Evolutionary conservation across 2,888 invertebrate genomes (phyloP), one percentile per base, ranked within the genome.

Genomic region (Biston betularia): DNA sequence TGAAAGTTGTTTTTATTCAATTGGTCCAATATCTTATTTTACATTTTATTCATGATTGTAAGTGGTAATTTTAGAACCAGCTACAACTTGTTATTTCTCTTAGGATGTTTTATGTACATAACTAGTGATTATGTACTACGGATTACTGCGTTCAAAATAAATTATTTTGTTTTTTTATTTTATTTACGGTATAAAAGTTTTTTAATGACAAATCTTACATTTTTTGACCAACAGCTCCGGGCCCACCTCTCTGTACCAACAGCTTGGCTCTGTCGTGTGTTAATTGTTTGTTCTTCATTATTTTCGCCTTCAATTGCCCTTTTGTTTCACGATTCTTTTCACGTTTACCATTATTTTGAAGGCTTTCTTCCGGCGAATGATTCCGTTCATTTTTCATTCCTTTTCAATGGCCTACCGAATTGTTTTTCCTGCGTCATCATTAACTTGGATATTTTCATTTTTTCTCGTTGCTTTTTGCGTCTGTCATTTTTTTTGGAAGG

Each of bases 221-320:
- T 48, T n/a, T 24, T 35, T 2, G 12, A 14, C 45, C 34, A 50
- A 62, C n/a, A 62, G 58, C 79, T 81, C 79, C 73, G 62, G 59
- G 12, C 14, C 78, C 75, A 75, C 11, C 50, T 56, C 61, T 61
- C 56, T 65, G 76, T 70, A 66, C 74, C 67, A 69, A 64, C 66
- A 59, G 70, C 74, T 72, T 68, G 75, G 78, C 77, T 79, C 80
- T 78, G 82, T 80, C 86, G 88, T 88, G 91, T 93, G 92, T 92
- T 93, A 93, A 93, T 93, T 93, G 92, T 93, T 92, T 92, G 90
- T 90, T 88, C 83, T 89, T 88, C 91, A 93, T 93, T 93, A 93
- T 92, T 89, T 89, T 89, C 88, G 84, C 86, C 92, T 93, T 93
- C 93, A 93, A 93, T 93, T 93, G 91, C 93, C 93, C 88, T 86